Base-by-base conservation (phyloP, 2,797 vertebrate species). In the Apogon talboti region DNA sequence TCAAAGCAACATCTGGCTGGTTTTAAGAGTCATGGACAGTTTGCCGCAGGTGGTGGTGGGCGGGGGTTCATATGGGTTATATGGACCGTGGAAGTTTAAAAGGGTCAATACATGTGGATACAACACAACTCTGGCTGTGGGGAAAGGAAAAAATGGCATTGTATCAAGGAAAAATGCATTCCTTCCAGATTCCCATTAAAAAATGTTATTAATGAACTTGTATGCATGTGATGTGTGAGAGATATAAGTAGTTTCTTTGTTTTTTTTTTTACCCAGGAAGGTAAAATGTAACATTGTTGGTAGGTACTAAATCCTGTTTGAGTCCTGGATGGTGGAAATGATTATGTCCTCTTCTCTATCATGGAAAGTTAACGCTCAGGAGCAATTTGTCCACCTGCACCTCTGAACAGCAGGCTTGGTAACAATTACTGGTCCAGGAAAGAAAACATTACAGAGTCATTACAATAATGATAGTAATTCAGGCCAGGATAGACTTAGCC, bases 401-500 rank as follows among this genome's bases (percentile, higher is more conserved):
- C 79, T 86, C 85, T 89, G 87, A 92, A 83, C 84, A 77, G 84
- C 73, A 40, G 81, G 89, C 76, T 93, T 91, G 91, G 88, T 87
- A 93, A 92, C 91, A 92, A 92, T 92, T 93, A 93, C 87, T 87
- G 87, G 79, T 67, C 84, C 88, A 90, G 88, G 91, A 92, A 92
- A 91, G 88, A 89, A 92, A 92, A 91, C 90, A 93, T 92, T 91
- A 92, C 82, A 82, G 87, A 92, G 87, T 87, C 89, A 92, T 93
- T 93, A 93, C 83, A 89, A 85, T 94, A 93, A 94, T 93, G 90
- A 93, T 89, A 91, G 92, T 93, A 78, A 91, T 93, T 90, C 86
- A 85, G 83, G 66, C 69, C 68, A 81, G 82, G 82, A 84, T 71
- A 87, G 87, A 91, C 69, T 67, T 71, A 69, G 74, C 63, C 89